Evolutionary conservation across 2,797 vertebrate species (phyloP).

Genomic region (Spinus pinus): DNA sequence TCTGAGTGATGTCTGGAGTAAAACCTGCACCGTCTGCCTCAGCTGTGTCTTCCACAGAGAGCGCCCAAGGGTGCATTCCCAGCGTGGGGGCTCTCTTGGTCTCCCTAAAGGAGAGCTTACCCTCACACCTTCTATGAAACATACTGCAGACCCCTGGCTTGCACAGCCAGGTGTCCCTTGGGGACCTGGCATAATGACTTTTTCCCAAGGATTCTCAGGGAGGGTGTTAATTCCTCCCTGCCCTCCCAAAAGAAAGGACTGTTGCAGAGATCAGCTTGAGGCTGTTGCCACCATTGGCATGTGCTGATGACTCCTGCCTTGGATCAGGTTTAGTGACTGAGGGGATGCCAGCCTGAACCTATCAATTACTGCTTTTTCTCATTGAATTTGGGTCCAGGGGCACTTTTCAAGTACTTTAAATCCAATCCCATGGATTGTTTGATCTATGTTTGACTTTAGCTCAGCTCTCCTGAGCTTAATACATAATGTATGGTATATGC

Average conservation of each 20-base stretch:
- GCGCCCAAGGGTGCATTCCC: rapidly evolving
- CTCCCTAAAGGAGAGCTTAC: background rate
- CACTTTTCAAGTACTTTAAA: background rate
- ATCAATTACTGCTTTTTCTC: background rate
- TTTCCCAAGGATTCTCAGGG: background rate
- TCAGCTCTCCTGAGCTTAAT: background rate
- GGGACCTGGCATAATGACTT: background rate
- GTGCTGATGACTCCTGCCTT: background rate
- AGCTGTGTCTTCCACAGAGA: background rate
- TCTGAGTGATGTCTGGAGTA: background rate
- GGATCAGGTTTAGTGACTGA: background rate
- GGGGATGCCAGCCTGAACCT: background rate
- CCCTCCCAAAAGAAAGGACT: background rate
- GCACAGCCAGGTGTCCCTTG: rapidly evolving
- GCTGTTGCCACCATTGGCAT: rapidly evolving
- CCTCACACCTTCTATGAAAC: rapidly evolving
- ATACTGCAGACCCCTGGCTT: background rate
- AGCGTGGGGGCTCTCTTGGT: background rate
- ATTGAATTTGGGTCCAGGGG: background rate
- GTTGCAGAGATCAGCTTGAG: background rate
- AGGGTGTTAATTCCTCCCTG: background rate
- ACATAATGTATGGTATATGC: background rate
- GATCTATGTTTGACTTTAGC: background rate
- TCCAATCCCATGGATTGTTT: background rate
- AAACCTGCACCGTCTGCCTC: background rate